Evolutionary conservation across 2,797 vertebrate genomes (phyloP).

Genomic region (Lepus oiostolus): DNA sequence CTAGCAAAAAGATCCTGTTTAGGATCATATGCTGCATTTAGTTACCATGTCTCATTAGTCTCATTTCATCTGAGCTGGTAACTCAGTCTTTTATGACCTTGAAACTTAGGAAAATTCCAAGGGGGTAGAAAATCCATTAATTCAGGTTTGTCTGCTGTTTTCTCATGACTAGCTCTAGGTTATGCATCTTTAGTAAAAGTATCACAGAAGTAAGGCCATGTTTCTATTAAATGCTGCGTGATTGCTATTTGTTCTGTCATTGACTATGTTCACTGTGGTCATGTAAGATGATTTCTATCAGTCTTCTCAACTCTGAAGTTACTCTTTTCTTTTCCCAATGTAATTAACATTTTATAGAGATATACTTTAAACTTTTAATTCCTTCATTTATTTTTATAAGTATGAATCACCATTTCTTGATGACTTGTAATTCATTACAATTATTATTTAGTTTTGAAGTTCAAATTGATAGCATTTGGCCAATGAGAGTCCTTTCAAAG

Average conservation of each 20-base stretch:
- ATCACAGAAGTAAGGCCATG: background rate
- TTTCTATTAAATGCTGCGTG: background rate
- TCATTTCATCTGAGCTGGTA: background rate
- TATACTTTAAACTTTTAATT: slow-evolving; percentile 9
- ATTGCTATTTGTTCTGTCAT: background rate
- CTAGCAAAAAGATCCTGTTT: background rate
- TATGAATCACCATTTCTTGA: background rate
- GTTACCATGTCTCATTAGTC: slow-evolving; percentile 9
- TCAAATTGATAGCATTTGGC: background rate
- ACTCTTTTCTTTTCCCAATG: background rate
- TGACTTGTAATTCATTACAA: background rate
- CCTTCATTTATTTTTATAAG: background rate
- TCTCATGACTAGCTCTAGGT: background rate
- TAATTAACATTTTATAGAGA: slow-evolving; percentile 5
- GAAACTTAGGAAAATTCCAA: background rate
- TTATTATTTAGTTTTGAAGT: background rate
- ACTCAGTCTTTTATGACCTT: background rate
- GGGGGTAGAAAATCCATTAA: background rate
- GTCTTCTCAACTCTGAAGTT: slow-evolving; percentile 36
- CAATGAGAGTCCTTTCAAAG: background rate
- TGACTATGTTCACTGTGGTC: background rate
- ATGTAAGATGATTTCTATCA: background rate
- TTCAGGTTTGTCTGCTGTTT: background rate
- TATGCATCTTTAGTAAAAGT: background rate
- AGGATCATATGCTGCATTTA: background rate